Base-by-base conservation (phyloP, 2,797 vertebrate genomes). In the Aeoliscus strigatus region DNA sequence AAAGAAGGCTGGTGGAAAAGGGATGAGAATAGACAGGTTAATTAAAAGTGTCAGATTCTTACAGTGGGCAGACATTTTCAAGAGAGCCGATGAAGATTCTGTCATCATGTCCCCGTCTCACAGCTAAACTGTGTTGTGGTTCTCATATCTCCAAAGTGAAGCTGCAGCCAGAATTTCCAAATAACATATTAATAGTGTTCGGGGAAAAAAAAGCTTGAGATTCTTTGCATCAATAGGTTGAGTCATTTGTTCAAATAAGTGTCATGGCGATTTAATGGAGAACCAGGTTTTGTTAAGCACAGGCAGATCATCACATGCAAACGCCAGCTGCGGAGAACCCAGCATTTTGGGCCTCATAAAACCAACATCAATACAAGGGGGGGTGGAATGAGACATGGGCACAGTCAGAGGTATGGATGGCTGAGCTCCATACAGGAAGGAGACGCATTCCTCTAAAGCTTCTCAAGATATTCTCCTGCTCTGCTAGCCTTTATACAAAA, bases 321-420 rank as follows among this genome's bases (percentile, higher is more conserved):
- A 70, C 47, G 17, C 43, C 68, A 66, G 63, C 74, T 81, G 73
- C 73, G 45, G 60, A 32, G 60, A 79, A 53, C 45, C 62, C 59
- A 54, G 73, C 59, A 62, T 78, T 80, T 52, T 61, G 40, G 67
- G 71, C 49, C 56, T 80, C 77, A 55, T 87, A 87, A 87, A 87
- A 77, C 60, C 75, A 77, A 77, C 68, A 79, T 65, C 73, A 81
- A 84, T 84, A 83, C 65, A 72, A 68, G 47, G 52, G 18, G 51
- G 35, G 39, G 60, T 24, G 55, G 43, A 63, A 46, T 57, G 35
- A 73, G 66, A 75, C 75, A 62, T 30, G 47, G 53, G 58, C 69
- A 69, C 73, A 80, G 76, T 75, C 42, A 75, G 69, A 66, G 72
- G 62, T 68, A 67, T 39, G 61, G 58, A 66, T 47, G 69, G 49